Conservation (phyloP, 2,113 vertebrate species). For the Myrmophylax atrothorax region DNA sequence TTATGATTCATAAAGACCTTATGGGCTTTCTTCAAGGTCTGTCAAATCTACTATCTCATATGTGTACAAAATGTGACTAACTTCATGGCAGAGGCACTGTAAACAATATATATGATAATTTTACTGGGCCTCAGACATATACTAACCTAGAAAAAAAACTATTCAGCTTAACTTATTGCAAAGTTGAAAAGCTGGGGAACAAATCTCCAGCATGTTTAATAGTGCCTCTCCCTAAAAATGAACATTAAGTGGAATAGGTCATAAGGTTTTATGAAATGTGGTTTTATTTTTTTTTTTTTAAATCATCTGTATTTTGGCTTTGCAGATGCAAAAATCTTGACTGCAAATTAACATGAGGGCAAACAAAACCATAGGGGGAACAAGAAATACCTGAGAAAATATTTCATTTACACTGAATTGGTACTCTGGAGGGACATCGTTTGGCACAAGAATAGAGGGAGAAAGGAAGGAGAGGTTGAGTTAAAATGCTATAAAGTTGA, state of each 20-base stretch:
- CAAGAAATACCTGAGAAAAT: background rate
- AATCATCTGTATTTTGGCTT: background rate
- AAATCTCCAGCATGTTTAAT: background rate
- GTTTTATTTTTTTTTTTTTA: background rate
- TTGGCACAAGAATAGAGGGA: background rate
- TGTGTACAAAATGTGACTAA: background rate
- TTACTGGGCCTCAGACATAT: background rate
- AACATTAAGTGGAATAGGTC: background rate
- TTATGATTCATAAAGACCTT: no score
- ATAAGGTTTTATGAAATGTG: background rate
- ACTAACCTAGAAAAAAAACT: background rate
- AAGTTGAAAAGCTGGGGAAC: background rate
- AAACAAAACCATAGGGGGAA: fast-evolving
- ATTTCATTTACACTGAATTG: background rate
- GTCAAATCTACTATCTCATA: background rate
- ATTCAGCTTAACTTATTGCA: background rate
- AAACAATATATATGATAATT: background rate
- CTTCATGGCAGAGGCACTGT: background rate
- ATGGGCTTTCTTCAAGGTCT: background rate
- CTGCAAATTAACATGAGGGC: background rate
- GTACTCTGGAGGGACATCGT: background rate
- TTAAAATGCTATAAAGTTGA: background rate
- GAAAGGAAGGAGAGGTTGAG: background rate
- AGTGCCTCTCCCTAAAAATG: background rate
- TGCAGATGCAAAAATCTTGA: background rate